Percentiles rank a stretch among this genome's conserved stretches.
phyloP scores from a whole-genome alignment of 2,797 vertebrate species.

The Mionectes olivaceus region DNA sequence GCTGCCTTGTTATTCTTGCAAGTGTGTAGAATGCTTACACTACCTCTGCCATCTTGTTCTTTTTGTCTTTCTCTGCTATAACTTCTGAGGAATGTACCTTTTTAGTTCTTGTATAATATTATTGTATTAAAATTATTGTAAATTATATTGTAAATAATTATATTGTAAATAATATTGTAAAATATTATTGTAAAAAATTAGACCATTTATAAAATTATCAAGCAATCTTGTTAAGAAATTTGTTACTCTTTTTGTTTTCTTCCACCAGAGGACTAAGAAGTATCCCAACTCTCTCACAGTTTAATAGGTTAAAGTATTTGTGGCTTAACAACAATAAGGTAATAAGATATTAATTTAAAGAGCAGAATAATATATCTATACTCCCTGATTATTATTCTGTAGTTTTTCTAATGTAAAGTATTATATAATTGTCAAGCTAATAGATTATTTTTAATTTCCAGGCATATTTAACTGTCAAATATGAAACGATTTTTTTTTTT shows the following conservation, averaged over 20 bases:
- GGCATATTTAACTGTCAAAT: not conserved
- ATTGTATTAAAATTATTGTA: no score
- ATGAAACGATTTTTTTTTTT: not conserved
- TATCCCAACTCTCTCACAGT: conserved; percentile 80
- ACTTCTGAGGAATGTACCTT: not conserved
- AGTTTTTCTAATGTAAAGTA: not conserved
- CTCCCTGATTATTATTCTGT: not conserved
- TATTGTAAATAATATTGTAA: no score
- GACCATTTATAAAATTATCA: not conserved
- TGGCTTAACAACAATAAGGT: conserved; percentile 88
- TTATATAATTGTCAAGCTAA: not conserved
- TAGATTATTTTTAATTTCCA: not conserved
- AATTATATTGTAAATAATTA: no score
- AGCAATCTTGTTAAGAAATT: not conserved
- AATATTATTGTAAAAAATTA: not conserved
- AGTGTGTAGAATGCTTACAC: not conserved
- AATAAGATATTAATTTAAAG: conserved; percentile 28
- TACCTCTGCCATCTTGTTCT: not conserved
- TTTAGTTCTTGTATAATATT: not conserved
- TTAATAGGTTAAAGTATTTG: conserved; percentile 79
- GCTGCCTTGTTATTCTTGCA: not conserved
- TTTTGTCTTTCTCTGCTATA: not conserved
- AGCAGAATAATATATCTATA: not conserved
- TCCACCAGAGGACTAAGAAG: conserved; percentile 75
- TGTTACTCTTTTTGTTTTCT: not conserved